Conservation (phyloP, 2,888 invertebrate genomes). For the Plutella xylostella region DNA sequence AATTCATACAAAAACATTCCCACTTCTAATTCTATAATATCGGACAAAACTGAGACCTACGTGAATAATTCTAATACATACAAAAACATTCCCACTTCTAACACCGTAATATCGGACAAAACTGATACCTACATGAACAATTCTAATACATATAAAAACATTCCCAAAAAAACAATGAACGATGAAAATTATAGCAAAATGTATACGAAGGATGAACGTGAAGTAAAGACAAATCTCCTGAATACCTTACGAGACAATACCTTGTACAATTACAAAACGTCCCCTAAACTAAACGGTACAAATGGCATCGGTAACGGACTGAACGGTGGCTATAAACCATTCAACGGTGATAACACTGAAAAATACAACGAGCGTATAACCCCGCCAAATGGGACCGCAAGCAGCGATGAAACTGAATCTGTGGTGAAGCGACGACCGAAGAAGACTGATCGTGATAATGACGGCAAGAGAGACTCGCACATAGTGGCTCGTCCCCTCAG, state of each 20-base stretch:
- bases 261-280: slow-evolving; percentile 44
- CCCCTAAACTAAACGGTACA: slow-evolving; percentile 19
- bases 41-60: not conserved
- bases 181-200: slow-evolving; percentile 24
- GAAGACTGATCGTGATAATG: slow-evolving; percentile 45
- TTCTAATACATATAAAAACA: slow-evolving; percentile 20
- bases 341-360: not conserved
- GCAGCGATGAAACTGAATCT: slow-evolving; percentile 31
- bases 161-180: slow-evolving; percentile 22
- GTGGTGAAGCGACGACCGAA: slow-evolving; percentile 54
- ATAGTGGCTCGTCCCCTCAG: slow-evolving; percentile 58
- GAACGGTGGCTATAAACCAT: not conserved
- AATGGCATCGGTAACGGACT: slow-evolving; percentile 6
- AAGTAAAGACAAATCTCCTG: slow-evolving; percentile 29
- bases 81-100: not conserved
- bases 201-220: slow-evolving; percentile 27
- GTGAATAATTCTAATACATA: too few relatives aligned
- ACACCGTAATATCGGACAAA: not conserved
- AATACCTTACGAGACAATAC: slow-evolving; percentile 46
- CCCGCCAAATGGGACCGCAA: slow-evolving; percentile 12
- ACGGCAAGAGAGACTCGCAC: slow-evolving; percentile 61
- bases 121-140: slow-evolving; percentile 12
- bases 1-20: slow-evolving; percentile 19
- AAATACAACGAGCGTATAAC: not conserved
- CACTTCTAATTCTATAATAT: not conserved